A percentile compares a stretch with the other conserved stretches of the same genome.
Conservation (phyloP, 2,797 vertebrate species). For the Myripristis jacobus region DNA sequence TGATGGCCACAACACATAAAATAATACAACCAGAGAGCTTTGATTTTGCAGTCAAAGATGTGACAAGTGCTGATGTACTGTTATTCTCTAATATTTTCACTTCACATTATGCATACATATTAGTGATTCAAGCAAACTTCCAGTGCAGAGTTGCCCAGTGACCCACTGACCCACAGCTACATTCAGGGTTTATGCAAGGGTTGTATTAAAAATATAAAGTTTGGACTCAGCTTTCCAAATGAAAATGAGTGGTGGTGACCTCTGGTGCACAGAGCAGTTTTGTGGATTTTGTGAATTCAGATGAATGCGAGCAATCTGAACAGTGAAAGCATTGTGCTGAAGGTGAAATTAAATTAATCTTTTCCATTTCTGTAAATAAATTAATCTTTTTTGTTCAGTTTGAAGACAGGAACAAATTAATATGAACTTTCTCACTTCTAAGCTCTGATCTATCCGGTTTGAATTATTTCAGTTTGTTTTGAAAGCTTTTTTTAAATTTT, state of each 20-base stretch:
- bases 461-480: too few relatives aligned
- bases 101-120: constrained; percentile 14
- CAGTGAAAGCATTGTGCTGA: background rate
- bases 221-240: constrained; percentile 31
- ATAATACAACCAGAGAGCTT: background rate
- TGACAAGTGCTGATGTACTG: background rate
- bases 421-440: too few relatives aligned
- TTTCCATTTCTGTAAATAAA: too few relatives aligned
- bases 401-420: too few relatives aligned
- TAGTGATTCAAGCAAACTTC: constrained; percentile 33
- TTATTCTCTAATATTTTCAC: constrained; percentile 8
- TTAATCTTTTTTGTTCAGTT: too few relatives aligned
- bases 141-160: constrained; percentile 42
- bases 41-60: background rate
- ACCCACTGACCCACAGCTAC: constrained; percentile 18
- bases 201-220: constrained; percentile 33
- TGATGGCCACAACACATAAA: constrained; percentile 14
- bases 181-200: constrained; percentile 1
- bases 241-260: constrained; percentile 36
- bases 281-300: constrained; percentile 26
- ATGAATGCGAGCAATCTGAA: background rate
- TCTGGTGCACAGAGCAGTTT: constrained; percentile 25
- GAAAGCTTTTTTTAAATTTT: too few relatives aligned
- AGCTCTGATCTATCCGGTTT: too few relatives aligned
- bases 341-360: too few relatives aligned